Evolutionary conservation across 1,140 invertebrate species (phyloP).

Genomic region (Drosophila takahashii): DNA sequence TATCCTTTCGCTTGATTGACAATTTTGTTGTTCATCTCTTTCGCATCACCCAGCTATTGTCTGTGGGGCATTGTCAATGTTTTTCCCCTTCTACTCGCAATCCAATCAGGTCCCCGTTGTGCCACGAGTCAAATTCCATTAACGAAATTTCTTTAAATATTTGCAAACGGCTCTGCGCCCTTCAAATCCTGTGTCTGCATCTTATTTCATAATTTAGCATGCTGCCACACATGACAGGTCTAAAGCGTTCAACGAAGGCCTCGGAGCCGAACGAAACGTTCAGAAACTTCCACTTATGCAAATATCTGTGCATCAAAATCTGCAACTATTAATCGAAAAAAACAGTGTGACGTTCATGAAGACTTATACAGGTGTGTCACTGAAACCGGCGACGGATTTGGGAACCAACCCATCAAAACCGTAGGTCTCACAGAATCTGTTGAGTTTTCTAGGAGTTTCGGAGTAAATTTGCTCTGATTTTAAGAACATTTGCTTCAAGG

Average conservation of each 20-base stretch:
- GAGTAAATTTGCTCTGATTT: no score
- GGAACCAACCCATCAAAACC: no score
- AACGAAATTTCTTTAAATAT: conserved; percentile 53
- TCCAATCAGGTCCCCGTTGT: conserved; percentile 55
- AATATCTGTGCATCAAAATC: conserved; percentile 32
- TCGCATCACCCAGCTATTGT: conserved; percentile 42
- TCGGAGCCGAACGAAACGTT: conserved; percentile 43
- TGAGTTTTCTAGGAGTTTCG: no score
- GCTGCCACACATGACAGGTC: conserved; percentile 56
- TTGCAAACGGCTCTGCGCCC: conserved; percentile 37
- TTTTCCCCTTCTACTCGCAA: conserved; percentile 25
- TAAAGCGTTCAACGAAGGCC: conserved; percentile 14
- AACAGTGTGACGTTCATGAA: conserved; percentile 13
- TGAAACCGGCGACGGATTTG: no score
- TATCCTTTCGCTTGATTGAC: conserved; percentile 60
- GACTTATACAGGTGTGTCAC: no score
- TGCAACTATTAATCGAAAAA: conserved; percentile 26
- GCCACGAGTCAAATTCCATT: conserved; percentile 52
- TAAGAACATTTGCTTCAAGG: no score
- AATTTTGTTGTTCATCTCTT: conserved; percentile 47
- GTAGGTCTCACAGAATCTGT: no score
- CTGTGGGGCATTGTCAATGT: conserved; percentile 56
- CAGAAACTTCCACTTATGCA: conserved; percentile 62
- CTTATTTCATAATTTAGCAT: conserved; percentile 73
- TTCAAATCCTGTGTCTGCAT: conserved; percentile 30